Percentiles rank a stretch among this genome's conserved stretches.
phyloP scores from a whole-genome alignment of 2,888 invertebrate genomes.

The Lissocephala sabroskyi region DNA sequence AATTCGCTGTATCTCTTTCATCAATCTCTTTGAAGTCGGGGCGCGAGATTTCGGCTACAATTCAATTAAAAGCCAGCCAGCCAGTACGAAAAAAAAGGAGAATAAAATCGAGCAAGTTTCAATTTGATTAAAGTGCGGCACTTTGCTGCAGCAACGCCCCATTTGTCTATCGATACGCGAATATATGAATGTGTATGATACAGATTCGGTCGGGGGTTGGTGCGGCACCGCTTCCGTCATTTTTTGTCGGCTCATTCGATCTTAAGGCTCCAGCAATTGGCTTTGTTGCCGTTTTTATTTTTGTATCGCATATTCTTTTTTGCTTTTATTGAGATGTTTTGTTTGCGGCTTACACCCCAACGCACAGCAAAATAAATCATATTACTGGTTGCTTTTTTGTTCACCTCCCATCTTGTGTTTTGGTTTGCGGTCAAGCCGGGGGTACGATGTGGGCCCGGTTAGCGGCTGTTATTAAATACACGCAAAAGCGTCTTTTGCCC shows the following conservation, averaged over 20 bases:
- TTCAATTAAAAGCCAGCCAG: too few relatives aligned
- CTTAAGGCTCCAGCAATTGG: too few relatives aligned
- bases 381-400: slow-evolving; percentile 12
- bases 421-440: slow-evolving; percentile 13
- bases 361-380: slow-evolving; percentile 37
- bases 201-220: too few relatives aligned
- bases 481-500: slow-evolving; percentile 35
- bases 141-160: slow-evolving; percentile 44
- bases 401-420: neutral
- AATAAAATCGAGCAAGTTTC: too few relatives aligned
- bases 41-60: slow-evolving; percentile 46
- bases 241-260: slow-evolving; percentile 20
- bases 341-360: slow-evolving; percentile 21
- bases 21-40: slow-evolving; percentile 38
- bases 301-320: slow-evolving; percentile 11
- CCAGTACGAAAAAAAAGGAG: too few relatives aligned
- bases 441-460: slow-evolving; percentile 41
- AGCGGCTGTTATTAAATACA: slow-evolving; percentile 45
- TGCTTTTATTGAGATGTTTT: slow-evolving; percentile 24
- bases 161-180: slow-evolving; percentile 19
- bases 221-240: slow-evolving; percentile 19
- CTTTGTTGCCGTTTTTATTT: too few relatives aligned
- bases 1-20: slow-evolving; percentile 29
- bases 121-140: slow-evolving; percentile 46
- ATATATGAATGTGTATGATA: neutral